Evolutionary conservation across 2,888 invertebrate species (phyloP), one percentile per base, ranked within the genome.

Genomic region (Lagria hirta): DNA sequence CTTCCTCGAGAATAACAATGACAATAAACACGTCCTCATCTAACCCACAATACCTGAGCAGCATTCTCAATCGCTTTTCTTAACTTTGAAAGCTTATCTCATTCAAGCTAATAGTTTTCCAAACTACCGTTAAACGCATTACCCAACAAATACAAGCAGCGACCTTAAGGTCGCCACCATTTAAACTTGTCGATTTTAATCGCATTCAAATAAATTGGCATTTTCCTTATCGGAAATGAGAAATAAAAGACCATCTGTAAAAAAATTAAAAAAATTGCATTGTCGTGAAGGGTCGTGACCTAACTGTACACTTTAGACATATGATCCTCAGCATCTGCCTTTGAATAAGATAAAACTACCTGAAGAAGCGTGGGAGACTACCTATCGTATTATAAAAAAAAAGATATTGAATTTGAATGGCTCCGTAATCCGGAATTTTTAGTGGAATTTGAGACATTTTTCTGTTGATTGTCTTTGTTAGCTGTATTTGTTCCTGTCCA

Each of bases 261-360:
- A 36, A 28, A 28, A 33, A 26, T 17, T n/a, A n/a, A n/a, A n/a
- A n/a, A n/a, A n/a, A n/a, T n/a, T n/a, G n/a, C 3, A 11, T 34
- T 16, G 20, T 41, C 20, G 16, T 32, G 11, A 23, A n/a, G 46
- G 48, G 50, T 52, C 52, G 49, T 45, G 53, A 51, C 49, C 50
- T 53, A 53, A 53, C 52, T 53, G 52, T 53, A 51, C 14, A 38
- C 8, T 18, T 18, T 46, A 23, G 50, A 51, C 46, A 53, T 42
- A 51, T 35, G 53, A 53, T 53, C 44, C 49, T 51, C 27, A 29
- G 44, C 57, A 55, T 57, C 55, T 57, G 57, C 48, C 34, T 27
- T n/a, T n/a, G n/a, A n/a, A n/a, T n/a, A n/a, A n/a, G n/a, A 34
- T 36, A 36, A 18, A 33, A 28, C 23, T 49, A 49, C 49, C 48